phyloP scores from a whole-genome alignment of 2,113 vertebrate species.

The Falco punctatus region DNA sequence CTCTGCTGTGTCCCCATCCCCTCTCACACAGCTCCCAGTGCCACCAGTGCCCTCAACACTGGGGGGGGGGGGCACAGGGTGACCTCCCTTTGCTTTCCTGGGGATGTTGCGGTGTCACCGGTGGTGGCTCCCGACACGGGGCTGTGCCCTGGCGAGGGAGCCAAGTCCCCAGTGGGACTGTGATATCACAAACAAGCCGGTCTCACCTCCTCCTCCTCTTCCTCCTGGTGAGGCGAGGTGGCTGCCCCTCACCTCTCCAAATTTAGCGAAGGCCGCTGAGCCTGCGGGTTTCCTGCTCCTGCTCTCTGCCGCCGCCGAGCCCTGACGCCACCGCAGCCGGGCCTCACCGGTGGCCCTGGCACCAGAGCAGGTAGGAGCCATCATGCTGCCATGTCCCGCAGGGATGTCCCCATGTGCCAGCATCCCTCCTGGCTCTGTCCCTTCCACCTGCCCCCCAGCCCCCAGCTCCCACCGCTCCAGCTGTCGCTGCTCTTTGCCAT shows the following conservation, averaged over 20 bases:
- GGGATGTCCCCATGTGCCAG: not conserved
- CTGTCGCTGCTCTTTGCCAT: not conserved
- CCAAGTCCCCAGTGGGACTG: rapidly evolving
- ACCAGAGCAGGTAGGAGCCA: not conserved
- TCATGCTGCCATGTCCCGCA: rapidly evolving
- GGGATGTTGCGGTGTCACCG: not conserved
- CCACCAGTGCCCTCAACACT: not conserved
- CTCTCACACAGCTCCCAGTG: not conserved
- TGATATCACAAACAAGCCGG: not conserved
- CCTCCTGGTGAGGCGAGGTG: rapidly evolving
- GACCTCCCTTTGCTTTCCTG: not conserved
- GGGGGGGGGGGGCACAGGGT: not conserved
- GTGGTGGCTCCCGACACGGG: too few species aligned
- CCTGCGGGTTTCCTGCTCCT: not conserved
- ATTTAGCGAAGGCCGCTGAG: not conserved
- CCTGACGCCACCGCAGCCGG: not conserved
- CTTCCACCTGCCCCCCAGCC: not conserved
- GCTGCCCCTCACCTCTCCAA: not conserved
- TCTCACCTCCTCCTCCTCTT: not conserved
- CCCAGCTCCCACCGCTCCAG: not conserved
- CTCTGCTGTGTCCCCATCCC: not conserved
- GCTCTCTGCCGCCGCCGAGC: not conserved
- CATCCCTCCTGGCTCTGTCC: too few species aligned
- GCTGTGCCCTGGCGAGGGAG: not conserved
- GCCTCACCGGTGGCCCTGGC: not conserved